Evolutionary conservation across 1,140 invertebrate species (phyloP).

Genomic region (Cepaea nemoralis): DNA sequence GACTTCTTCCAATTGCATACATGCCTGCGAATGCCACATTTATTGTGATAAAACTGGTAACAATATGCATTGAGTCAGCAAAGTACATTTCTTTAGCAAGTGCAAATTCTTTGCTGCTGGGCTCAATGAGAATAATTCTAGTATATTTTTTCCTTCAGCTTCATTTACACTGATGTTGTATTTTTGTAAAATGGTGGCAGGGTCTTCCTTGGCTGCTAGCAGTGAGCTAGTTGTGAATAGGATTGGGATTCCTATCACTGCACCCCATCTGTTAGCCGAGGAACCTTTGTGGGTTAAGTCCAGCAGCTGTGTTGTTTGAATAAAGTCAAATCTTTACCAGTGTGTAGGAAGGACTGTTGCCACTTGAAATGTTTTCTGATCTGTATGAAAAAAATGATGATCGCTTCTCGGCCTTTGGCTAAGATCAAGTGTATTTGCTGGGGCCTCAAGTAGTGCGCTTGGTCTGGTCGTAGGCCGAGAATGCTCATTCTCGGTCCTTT

Average conservation of each 20-base stretch:
- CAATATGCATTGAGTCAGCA: not conserved
- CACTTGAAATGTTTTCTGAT: constrained; percentile 16
- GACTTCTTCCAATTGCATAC: not conserved
- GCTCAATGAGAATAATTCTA: not conserved
- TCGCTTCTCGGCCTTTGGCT: too few relatives aligned
- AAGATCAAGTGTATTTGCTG: too few relatives aligned
- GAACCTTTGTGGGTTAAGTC: not conserved
- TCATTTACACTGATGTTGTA: not conserved
- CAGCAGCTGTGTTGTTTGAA: not conserved
- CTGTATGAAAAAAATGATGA: constrained; percentile 6
- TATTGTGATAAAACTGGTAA: not conserved
- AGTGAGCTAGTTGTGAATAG: not conserved
- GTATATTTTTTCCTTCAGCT: not conserved
- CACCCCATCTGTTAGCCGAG: constrained; percentile 1
- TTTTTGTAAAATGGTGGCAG: not conserved
- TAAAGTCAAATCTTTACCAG: not conserved
- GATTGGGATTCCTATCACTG: not conserved
- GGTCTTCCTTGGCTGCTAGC: not conserved
- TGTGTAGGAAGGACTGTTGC: not conserved
- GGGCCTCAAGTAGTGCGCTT: too few relatives aligned
- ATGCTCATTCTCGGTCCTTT: too few relatives aligned
- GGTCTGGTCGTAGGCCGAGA: too few relatives aligned
- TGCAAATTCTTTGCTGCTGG: constrained; percentile 20
- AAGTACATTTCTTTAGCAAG: constrained; percentile 18
- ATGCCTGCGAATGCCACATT: not conserved